Evolutionary conservation across 2,888 invertebrate species (phyloP), one percentile per base, ranked within the genome.

Genomic region (Chrysina gloriosa): DNA sequence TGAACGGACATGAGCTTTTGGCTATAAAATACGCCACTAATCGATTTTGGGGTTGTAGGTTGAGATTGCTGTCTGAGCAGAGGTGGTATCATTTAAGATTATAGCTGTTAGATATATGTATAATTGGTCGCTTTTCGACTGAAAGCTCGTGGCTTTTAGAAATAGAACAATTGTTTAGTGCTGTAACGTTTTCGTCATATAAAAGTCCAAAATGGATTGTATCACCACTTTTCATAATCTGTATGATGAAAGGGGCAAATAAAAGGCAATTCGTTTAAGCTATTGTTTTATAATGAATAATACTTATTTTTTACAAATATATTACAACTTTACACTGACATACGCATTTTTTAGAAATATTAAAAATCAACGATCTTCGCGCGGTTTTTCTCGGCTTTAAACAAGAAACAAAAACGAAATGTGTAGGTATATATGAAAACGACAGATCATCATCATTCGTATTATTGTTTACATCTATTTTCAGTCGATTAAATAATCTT

Each of bases 281-380:
- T 72, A 72, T 72, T 75, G 70, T 72, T 72, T 72, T 72, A 65
- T 73, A 76, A 75, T 76, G 74, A 76, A 75, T 76, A 74, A 73
- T 75, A 75, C 71, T 75, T 72, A 71, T 72, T 77, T 77, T 77
- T 82, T 83, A 83, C 83, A 83, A 83, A 81, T 83, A 83, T 83
- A 81, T 83, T 83, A 83, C 83, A 83, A 82, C 80, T 82, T 81
- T 83, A 83, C 82, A 83, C 80, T 81, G 80, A 82, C 79, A 77
- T 80, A 78, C 74, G 73, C 31, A 16, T 31, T 45, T 4, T 52
- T 78, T 76, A 78, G 75, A 79, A 77, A 77, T 71, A 69, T 71
- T 69, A 72, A 69, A 72, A 72, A 42, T 47, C 14, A 11, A 23
- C 34, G 27, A 61, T 16, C 42, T 39, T 42, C 42, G 27, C 7